These are phyloP conservation scores for Isichthys henryi DNA, from an alignment of 2,113 vertebrate genomes.

Conservation along the genomic window DNA sequence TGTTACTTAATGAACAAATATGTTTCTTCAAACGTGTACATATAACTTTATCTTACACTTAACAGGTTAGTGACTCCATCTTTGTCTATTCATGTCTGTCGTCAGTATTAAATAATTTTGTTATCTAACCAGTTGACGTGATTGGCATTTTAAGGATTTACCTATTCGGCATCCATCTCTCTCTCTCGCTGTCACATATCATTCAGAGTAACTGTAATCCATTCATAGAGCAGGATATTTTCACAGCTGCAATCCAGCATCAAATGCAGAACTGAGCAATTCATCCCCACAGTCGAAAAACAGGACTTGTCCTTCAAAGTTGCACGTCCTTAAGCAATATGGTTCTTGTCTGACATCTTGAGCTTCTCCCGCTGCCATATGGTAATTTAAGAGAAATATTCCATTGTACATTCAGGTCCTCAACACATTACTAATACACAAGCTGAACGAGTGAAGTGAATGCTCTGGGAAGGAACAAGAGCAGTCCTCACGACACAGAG, in stretches of 20 bases:
- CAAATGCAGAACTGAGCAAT: neutral
- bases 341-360: neutral
- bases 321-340: neutral
- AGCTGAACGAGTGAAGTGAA: neutral
- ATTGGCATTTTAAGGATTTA: neutral
- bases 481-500: neutral
- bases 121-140: neutral
- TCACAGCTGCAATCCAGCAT: neutral
- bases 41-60: neutral
- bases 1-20: slow-evolving; percentile 4
- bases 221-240: neutral
- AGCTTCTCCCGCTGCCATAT: neutral
- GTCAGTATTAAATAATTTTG: neutral
- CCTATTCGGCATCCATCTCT: neutral
- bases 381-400: neutral
- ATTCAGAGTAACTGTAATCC: neutral
- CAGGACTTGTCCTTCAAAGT: neutral
- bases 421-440: neutral
- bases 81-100: neutral
- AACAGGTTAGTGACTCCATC: neutral
- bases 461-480: neutral
- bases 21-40: slow-evolving; percentile 3
- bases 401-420: neutral
- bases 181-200: neutral
- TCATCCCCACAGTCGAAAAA: neutral